Evolutionary conservation across 53 echinoderm and acorn worm species (phyloP), one percentile per base, ranked within the genome.

Genomic region (Echinarachnius parma): DNA sequence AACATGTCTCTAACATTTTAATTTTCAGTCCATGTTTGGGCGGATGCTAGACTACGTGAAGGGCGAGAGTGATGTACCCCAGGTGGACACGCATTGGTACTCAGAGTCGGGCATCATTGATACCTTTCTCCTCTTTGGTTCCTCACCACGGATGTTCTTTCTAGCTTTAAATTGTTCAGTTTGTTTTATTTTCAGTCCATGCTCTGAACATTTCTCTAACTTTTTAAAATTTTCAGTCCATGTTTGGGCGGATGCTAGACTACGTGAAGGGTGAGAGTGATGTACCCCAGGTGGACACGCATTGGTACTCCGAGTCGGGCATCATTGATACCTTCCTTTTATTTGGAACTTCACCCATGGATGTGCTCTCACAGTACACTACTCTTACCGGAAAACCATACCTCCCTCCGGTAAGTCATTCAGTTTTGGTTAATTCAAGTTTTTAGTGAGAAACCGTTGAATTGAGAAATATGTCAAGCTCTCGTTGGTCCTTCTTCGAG

Each of bases 101-200:
- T 91, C 96, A 14, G 96, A 96, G 85, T 92, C 91, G 37, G 96
- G 96, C 25, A 96, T 96, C 66, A 85, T 96, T 7, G 96, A 96
- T 53, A 82, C 79, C 5, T 91, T 91, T 77, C 85, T 96, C 65
- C 46, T 96, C 24, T 61, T 96, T 44, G 96, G 96, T 21, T 88
- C 96, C 31, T 75, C 91, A 0, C 59, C 87, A n/a, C n/a, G n/a
- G n/a, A n/a, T n/a, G n/a, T n/a, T n/a, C n/a, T n/a, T n/a, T n/a
- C n/a, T n/a, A n/a, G n/a, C n/a, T n/a, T n/a, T n/a, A n/a, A n/a
- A n/a, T n/a, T n/a, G n/a, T n/a, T n/a, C n/a, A n/a, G n/a, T n/a
- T n/a, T n/a, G n/a, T n/a, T n/a, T n/a, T n/a, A n/a, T n/a, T n/a
- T n/a, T n/a, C n/a, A n/a, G n/a, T n/a, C n/a, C n/a, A n/a, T n/a